Conservation (phyloP, 2,797 vertebrate genomes). For the Periophthalmus magnuspinnatus region DNA sequence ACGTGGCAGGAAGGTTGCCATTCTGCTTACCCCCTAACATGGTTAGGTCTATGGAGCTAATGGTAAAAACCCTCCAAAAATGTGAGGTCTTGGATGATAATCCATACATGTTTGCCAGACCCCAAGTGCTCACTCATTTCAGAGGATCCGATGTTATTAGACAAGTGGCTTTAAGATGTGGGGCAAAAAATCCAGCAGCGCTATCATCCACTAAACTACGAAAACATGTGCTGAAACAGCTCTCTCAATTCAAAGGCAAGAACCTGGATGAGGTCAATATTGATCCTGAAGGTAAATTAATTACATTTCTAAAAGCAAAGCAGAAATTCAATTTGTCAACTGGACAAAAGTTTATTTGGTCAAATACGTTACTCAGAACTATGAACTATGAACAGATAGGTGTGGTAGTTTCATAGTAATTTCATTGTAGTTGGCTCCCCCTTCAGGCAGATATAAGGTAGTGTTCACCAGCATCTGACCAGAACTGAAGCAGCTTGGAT, state of each 20-base stretch:
- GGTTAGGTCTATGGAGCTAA: conserved; percentile 29
- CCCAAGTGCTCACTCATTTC: conserved; percentile 26
- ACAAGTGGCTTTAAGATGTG: conserved; percentile 20
- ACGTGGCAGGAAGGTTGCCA: conserved; percentile 21
- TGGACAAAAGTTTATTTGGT: no score
- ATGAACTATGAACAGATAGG: no score
- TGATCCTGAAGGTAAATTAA: conserved; percentile 25
- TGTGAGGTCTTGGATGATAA: conserved; percentile 32
- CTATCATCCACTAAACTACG: conserved; percentile 18
- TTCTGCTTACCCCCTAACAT: conserved; percentile 40
- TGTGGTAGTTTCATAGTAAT: no score
- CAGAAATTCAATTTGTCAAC: no score
- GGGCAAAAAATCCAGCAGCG: conserved; percentile 14
- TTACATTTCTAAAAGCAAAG: no score
- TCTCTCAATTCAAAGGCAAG: conserved; percentile 23
- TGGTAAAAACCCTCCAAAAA: background rate
- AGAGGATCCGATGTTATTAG: no score
- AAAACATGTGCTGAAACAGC: conserved; percentile 33
- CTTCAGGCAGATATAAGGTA: no score
- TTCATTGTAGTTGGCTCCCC: no score
- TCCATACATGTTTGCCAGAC: conserved; percentile 28
- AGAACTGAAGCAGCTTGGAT: no score
- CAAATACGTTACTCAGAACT: no score
- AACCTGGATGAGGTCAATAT: no score
- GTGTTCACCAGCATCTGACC: no score